phyloP scores from a whole-genome alignment of 2,888 invertebrate genomes.

The Drosophila flavopinicola region DNA sequence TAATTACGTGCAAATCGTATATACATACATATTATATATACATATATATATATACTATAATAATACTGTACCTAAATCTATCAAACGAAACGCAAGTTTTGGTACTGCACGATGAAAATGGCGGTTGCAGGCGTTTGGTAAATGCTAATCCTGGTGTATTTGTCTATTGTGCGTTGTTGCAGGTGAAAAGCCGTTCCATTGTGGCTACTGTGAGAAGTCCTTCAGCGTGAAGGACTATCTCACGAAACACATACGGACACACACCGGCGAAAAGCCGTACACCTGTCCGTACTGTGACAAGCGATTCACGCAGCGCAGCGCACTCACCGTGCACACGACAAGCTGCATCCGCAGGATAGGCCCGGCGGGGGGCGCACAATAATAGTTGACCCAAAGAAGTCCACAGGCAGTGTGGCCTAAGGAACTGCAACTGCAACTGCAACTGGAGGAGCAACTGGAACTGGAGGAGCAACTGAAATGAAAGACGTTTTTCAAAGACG shows the following conservation, averaged over 20 bases:
- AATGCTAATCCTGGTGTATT: constrained; percentile 48
- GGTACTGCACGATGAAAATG: constrained; percentile 61
- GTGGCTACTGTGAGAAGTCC: constrained; percentile 83
- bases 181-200: constrained; percentile 84
- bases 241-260: constrained; percentile 84
- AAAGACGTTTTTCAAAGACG: constrained; percentile 77
- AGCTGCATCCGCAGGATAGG: constrained; percentile 83
- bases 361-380: constrained; percentile 73
- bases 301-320: constrained; percentile 83
- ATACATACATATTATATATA: constrained; percentile 33
- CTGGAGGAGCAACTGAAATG: constrained; percentile 55
- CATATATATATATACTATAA: constrained; percentile 22
- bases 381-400: constrained; percentile 66
- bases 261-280: constrained; percentile 84
- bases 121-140: constrained; percentile 31
- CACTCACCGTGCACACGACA: constrained; percentile 83
- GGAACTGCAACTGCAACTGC: constrained; percentile 26
- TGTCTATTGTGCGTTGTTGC: constrained; percentile 48
- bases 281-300: constrained; percentile 83
- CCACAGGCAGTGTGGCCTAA: constrained; percentile 42
- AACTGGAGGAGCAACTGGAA: not conserved
- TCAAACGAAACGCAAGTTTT: constrained; percentile 64
- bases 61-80: constrained; percentile 64
- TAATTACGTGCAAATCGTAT: constrained; percentile 67
- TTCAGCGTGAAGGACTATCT: constrained; percentile 84